Evolutionary conservation across 2,797 vertebrate species (phyloP).

Genomic region (Melanotaenia pygmaea): DNA sequence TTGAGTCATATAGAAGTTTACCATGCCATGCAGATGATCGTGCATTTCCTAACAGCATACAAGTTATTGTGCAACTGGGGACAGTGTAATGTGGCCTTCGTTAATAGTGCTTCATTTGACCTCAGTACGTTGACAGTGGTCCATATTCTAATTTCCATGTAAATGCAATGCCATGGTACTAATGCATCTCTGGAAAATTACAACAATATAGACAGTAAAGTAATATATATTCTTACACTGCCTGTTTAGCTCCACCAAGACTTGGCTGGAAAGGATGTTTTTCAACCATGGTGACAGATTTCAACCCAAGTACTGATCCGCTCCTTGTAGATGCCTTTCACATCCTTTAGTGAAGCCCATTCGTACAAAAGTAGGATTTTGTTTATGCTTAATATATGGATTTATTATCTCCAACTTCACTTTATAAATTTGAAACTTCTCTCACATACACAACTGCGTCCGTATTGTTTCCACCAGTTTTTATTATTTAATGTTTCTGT

Average conservation of each 20-base stretch:
- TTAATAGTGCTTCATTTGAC: constrained; percentile 44
- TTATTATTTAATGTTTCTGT: background rate
- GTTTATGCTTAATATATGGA: background rate
- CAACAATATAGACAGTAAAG: background rate
- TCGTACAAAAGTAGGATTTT: constrained; percentile 24
- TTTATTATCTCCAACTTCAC: constrained; percentile 20
- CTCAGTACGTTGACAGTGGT: constrained; percentile 35
- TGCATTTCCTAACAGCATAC: constrained; percentile 35
- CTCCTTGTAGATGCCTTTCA: constrained; percentile 32
- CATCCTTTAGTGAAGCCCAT: constrained; percentile 43
- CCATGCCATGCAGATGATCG: constrained; percentile 21
- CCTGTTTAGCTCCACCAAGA: constrained; percentile 24
- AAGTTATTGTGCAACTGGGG: constrained; percentile 24
- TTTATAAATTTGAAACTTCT: constrained; percentile 30
- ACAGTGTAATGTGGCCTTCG: constrained; percentile 44
- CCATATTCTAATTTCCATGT: constrained; percentile 25
- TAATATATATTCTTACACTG: constrained; percentile 25
- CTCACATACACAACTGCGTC: constrained; percentile 11
- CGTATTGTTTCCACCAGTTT: background rate
- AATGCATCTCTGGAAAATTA: constrained; percentile 15
- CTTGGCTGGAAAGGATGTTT: constrained; percentile 19
- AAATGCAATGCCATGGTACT: constrained; percentile 16
- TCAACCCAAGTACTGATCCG: constrained; percentile 38
- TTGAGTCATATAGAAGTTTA: constrained; percentile 36
- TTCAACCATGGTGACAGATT: constrained; percentile 29